phyloP scores from a whole-genome alignment of 2,888 invertebrate genomes.

The Cheilosia soror region DNA sequence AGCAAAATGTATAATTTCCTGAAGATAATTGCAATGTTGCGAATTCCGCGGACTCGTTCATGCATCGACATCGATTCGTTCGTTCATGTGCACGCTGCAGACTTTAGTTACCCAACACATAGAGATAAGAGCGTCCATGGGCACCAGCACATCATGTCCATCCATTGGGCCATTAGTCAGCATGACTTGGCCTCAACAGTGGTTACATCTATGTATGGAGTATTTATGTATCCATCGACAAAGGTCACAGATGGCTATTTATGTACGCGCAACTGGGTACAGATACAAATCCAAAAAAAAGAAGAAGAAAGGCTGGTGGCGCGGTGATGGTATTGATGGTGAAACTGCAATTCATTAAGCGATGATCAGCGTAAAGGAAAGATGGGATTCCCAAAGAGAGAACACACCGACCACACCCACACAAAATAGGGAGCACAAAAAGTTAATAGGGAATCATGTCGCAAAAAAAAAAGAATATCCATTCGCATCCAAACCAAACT shows the following conservation, averaged over 20 bases:
- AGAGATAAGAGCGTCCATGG: conserved; percentile 21
- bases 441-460: conserved; percentile 41
- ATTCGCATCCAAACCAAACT: conserved; percentile 34
- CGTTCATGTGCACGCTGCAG: conserved; percentile 23
- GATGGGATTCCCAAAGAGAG: conserved; percentile 26
- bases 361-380: conserved; percentile 56
- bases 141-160: conserved; percentile 45
- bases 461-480: conserved; percentile 26
- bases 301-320: conserved; percentile 23
- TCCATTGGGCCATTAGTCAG: conserved; percentile 71
- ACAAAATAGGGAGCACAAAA: conserved; percentile 42
- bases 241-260: conserved; percentile 62
- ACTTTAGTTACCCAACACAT: conserved; percentile 41
- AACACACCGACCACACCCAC: conserved; percentile 50
- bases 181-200: conserved; percentile 32
- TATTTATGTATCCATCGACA: conserved; percentile 28
- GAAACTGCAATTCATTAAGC: conserved; percentile 67
- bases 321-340: conserved; percentile 49
- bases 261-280: conserved; percentile 24
- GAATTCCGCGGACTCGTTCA: conserved; percentile 52
- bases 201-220: background rate
- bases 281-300: conserved; percentile 49
- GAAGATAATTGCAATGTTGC: conserved; percentile 70
- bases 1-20: conserved; percentile 71
- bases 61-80: conserved; percentile 67